Conservation (phyloP, 2,797 vertebrate species). For the Bothrops alternatus region DNA sequence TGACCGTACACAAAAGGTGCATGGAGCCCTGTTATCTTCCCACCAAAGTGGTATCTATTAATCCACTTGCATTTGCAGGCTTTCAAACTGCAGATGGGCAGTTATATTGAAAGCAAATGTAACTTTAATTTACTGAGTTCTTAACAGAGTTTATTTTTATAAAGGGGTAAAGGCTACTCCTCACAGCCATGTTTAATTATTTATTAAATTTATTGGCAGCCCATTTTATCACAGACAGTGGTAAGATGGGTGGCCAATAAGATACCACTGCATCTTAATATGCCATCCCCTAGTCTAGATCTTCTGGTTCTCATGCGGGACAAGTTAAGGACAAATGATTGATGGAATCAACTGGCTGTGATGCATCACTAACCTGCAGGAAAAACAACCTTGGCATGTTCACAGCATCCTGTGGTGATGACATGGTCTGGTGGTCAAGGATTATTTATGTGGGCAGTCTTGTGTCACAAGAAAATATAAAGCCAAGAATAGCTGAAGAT, state of each 20-base stretch:
- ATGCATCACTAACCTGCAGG: neutral
- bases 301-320: neutral
- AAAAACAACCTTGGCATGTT: neutral
- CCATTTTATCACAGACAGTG: neutral
- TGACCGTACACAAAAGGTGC: neutral
- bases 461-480: neutral
- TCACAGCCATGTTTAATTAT: neutral
- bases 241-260: neutral
- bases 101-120: neutral
- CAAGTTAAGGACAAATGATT: neutral
- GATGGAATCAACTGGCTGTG: neutral
- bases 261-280: neutral
- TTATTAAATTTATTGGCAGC: neutral
- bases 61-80: neutral
- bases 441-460: neutral
- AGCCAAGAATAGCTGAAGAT: neutral
- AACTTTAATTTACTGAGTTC: neutral
- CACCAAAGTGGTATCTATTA: neutral
- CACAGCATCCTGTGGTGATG: neutral
- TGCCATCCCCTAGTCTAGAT: neutral
- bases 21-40: neutral
- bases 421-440: neutral
- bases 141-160: neutral
- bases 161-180: neutral
- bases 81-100: neutral